A percentile compares a stretch with the other conserved stretches of the same genome.
Conservation (phyloP, 2,888 invertebrate genomes). For the Automeris io region DNA sequence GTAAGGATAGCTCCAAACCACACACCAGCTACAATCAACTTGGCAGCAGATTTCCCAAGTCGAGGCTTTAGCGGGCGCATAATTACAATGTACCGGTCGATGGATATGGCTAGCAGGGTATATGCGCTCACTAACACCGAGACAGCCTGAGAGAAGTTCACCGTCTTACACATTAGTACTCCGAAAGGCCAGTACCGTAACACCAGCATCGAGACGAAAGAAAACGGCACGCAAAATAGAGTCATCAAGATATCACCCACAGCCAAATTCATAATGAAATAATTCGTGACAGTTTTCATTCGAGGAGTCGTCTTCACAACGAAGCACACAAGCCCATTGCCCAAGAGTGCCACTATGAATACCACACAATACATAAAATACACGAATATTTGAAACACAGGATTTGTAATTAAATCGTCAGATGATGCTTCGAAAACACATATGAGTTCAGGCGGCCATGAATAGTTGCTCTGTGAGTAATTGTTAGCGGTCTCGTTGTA, state of each 20-base stretch:
- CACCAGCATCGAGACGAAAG: constrained; percentile 87
- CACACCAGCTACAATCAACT: constrained; percentile 81
- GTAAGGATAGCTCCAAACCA: constrained; percentile 88
- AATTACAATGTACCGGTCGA: constrained; percentile 93
- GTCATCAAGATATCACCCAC: constrained; percentile 94
- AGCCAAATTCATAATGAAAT: constrained; percentile 92
- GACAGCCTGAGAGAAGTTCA: constrained; percentile 88
- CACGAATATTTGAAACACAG: constrained; percentile 79
- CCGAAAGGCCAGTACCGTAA: constrained; percentile 95
- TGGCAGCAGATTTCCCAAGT: constrained; percentile 83
- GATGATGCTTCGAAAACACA: constrained; percentile 19
- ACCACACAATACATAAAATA: constrained; percentile 84
- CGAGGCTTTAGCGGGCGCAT: constrained; percentile 91
- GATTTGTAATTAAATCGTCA: constrained; percentile 47
- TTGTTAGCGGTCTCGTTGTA: constrained; percentile 5
- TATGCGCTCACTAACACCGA: constrained; percentile 92
- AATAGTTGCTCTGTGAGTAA: constrained; percentile 22
- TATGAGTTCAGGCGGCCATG: constrained; percentile 34
- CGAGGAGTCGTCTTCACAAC: constrained; percentile 89
- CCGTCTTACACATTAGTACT: constrained; percentile 85
- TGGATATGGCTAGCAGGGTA: constrained; percentile 92
- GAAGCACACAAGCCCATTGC: constrained; percentile 90
- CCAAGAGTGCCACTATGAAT: constrained; percentile 82
- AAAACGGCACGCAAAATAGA: constrained; percentile 92
- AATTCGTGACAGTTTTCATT: constrained; percentile 95